Evolutionary conservation across 2,888 invertebrate genomes (phyloP).

Genomic region (Smittia sp.): DNA sequence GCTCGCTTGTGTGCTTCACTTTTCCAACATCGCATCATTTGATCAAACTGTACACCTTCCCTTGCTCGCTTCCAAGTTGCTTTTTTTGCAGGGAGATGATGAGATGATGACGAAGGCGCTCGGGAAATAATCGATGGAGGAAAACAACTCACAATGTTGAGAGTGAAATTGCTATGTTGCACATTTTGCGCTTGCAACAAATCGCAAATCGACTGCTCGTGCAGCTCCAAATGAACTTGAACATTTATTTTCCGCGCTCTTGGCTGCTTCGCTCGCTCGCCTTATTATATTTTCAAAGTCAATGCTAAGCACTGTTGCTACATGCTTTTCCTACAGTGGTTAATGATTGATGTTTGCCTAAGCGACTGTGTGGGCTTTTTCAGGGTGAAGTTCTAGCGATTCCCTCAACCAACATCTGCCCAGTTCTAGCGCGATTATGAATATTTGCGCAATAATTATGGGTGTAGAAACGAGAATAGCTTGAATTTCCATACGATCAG

Average conservation of each 20-base stretch:
- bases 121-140: not conserved
- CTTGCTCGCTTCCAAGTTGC: constrained; percentile 5
- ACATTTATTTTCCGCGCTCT: constrained; percentile 41
- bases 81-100: constrained; percentile 9
- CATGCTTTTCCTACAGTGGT: constrained; percentile 1
- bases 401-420: not conserved
- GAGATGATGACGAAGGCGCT: not conserved
- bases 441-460: constrained; percentile 17
- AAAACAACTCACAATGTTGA: not conserved
- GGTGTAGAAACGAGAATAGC: constrained; percentile 30
- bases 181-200: not conserved
- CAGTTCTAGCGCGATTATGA: constrained; percentile 4
- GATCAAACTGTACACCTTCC: constrained; percentile 40
- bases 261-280: constrained; percentile 6
- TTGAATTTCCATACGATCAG: constrained; percentile 27
- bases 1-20: not conserved
- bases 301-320: constrained; percentile 22
- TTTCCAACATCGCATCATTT: constrained; percentile 29
- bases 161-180: not conserved
- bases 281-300: constrained; percentile 39
- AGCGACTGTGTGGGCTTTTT: not conserved
- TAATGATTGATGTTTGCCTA: not conserved
- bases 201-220: constrained; percentile 10
- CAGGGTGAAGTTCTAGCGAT: not conserved
- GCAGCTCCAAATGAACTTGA: constrained; percentile 38